Conservation (phyloP, 2,797 vertebrate species). For the Protonibea diacanthus region DNA sequence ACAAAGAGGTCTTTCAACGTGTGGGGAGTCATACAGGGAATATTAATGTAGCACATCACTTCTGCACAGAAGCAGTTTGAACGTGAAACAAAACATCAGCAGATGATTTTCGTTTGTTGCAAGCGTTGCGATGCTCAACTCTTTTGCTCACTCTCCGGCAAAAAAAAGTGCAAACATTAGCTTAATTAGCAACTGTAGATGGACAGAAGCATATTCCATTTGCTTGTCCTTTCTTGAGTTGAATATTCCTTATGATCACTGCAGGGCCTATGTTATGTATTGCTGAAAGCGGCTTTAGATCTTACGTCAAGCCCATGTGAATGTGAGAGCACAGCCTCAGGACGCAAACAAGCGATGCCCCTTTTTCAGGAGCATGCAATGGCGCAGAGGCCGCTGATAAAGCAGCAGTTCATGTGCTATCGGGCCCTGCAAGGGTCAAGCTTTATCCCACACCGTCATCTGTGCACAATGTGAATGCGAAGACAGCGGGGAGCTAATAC, state of each 20-base stretch:
- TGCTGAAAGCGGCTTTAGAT: constrained; percentile 40
- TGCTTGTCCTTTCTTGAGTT: constrained; percentile 4
- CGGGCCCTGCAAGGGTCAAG: constrained; percentile 60
- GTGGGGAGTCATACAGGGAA: neutral
- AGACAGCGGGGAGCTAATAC: constrained; percentile 44
- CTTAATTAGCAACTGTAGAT: constrained; percentile 37
- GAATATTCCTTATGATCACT: constrained; percentile 24
- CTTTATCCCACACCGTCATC: constrained; percentile 65
- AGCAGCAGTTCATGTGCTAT: constrained; percentile 59
- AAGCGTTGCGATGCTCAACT: neutral
- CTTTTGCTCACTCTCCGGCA: constrained; percentile 1
- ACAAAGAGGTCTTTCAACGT: constrained; percentile 1
- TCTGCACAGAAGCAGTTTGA: constrained; percentile 3
- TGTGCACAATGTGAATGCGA: constrained; percentile 39
- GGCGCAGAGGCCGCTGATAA: constrained; percentile 59
- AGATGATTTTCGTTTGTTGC: constrained; percentile 1
- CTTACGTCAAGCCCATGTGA: constrained; percentile 47
- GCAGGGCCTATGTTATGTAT: constrained; percentile 4
- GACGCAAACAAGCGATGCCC: constrained; percentile 65
- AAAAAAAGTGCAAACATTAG: neutral
- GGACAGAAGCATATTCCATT: constrained; percentile 26
- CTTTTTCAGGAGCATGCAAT: constrained; percentile 56
- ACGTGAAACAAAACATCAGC: constrained; percentile 25
- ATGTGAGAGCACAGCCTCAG: constrained; percentile 45
- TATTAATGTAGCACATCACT: constrained; percentile 21